Conservation (phyloP, 2,797 vertebrate genomes). For the Malurus splendens region DNA sequence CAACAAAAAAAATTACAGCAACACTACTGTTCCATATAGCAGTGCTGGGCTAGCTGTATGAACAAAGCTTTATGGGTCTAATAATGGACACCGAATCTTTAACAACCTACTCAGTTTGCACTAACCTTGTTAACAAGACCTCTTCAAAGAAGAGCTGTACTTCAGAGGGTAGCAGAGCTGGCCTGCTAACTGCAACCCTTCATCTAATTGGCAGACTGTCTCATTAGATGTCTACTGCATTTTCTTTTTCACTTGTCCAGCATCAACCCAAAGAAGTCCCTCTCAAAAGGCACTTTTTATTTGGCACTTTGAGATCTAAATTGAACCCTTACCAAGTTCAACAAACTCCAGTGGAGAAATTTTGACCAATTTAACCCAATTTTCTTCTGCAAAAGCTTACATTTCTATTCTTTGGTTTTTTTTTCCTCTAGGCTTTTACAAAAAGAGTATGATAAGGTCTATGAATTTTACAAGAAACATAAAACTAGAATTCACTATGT, state of each 20-base stretch:
- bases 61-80: background rate
- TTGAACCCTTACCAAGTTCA: background rate
- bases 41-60: background rate
- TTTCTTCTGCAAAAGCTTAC: background rate
- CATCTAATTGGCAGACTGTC: background rate
- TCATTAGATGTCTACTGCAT: background rate
- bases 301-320: background rate
- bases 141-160: background rate
- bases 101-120: background rate
- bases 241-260: background rate
- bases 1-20: background rate
- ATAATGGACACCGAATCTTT: background rate
- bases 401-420: background rate
- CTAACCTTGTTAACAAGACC: background rate
- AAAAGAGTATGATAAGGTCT: conserved; percentile 54
- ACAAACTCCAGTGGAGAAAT: background rate
- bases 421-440: conserved; percentile 57
- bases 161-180: background rate
- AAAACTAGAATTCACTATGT: conserved; percentile 45
- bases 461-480: conserved; percentile 63
- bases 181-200: fast-evolving
- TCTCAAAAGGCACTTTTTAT: background rate
- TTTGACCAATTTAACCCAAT: background rate
- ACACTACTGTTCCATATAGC: background rate
- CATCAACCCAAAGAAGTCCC: background rate